A percentile compares a stretch with the other conserved stretches of the same genome.
These are phyloP conservation scores for Malurus alboscapulatus DNA, from an alignment of 2,113 vertebrate species.

Conservation along the genomic window DNA sequence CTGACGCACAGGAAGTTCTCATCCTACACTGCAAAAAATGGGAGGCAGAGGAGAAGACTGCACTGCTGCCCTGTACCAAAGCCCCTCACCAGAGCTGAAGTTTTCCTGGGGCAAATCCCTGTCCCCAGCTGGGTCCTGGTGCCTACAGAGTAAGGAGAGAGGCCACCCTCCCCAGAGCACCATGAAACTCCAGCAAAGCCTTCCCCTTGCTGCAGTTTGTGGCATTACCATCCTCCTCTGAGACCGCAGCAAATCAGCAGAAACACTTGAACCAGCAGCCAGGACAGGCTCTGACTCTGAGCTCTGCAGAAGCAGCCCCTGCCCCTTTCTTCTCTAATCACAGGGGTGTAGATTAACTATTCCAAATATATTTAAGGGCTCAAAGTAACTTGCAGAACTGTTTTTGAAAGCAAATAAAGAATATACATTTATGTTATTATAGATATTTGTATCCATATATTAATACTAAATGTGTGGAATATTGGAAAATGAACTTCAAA, in stretches of 20 bases:
- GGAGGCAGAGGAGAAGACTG: background rate
- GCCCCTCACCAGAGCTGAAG: background rate
- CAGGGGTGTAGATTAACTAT: background rate
- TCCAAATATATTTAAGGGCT: background rate
- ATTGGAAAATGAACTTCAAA: background rate
- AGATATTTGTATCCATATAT: background rate
- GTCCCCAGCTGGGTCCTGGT: background rate
- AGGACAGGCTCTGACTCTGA: background rate
- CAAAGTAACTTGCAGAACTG: background rate
- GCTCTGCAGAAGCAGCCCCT: background rate
- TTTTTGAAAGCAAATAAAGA: background rate
- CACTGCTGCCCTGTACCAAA: background rate
- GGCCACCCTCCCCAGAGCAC: background rate
- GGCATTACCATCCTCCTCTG: background rate
- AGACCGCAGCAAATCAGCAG: background rate
- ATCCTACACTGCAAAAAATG: background rate
- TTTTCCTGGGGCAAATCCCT: background rate
- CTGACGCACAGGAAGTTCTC: background rate
- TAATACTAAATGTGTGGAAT: background rate
- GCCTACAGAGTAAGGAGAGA: background rate
- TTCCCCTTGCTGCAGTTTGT: fast-evolving
- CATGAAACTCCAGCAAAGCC: background rate
- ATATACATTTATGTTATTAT: background rate
- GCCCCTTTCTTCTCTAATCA: background rate
- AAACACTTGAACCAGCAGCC: background rate